A percentile compares a stretch with the other conserved stretches of the same genome.
These are phyloP conservation scores for Sesia apiformis DNA, from an alignment of 2,888 invertebrate genomes.

Conservation along the genomic window DNA sequence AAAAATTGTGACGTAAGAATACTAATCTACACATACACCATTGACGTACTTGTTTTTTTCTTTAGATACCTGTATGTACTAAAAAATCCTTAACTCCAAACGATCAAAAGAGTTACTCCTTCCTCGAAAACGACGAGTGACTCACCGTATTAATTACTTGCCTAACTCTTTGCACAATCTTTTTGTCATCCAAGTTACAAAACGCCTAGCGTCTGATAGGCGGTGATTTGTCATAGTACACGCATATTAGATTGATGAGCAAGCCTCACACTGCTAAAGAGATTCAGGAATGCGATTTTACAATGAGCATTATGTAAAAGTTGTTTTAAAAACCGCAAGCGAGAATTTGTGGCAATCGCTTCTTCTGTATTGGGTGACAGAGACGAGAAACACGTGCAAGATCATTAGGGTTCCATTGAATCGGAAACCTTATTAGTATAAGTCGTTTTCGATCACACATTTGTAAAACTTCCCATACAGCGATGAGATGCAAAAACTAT, in stretches of 20 bases:
- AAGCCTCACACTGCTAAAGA: slow-evolving; percentile 9
- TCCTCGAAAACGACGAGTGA: neutral
- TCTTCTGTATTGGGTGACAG: neutral
- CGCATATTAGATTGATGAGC: slow-evolving; percentile 34
- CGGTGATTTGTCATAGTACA: slow-evolving; percentile 27
- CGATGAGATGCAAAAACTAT: too few relatives aligned
- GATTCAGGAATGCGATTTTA: slow-evolving; percentile 21
- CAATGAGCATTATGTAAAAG: slow-evolving; percentile 23
- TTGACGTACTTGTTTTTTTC: too few relatives aligned
- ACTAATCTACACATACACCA: too few relatives aligned
- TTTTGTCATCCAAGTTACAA: slow-evolving; percentile 17
- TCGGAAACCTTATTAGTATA: too few relatives aligned
- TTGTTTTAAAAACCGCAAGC: slow-evolving; percentile 14
- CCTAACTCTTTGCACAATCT: slow-evolving; percentile 7
- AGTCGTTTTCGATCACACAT: too few relatives aligned
- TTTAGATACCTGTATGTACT: too few relatives aligned
- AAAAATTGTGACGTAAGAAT: too few relatives aligned
- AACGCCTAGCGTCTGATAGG: slow-evolving; percentile 19
- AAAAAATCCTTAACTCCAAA: too few relatives aligned
- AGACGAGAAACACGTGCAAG: too few relatives aligned
- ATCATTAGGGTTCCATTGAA: too few relatives aligned
- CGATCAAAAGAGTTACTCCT: neutral
- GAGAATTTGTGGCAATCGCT: slow-evolving; percentile 11
- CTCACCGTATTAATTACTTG: slow-evolving; percentile 35
- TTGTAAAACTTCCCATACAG: too few relatives aligned